A percentile compares a stretch with the other conserved stretches of the same genome.
phyloP scores from a whole-genome alignment of 2,888 invertebrate species.

The Homarus gammarus region DNA sequence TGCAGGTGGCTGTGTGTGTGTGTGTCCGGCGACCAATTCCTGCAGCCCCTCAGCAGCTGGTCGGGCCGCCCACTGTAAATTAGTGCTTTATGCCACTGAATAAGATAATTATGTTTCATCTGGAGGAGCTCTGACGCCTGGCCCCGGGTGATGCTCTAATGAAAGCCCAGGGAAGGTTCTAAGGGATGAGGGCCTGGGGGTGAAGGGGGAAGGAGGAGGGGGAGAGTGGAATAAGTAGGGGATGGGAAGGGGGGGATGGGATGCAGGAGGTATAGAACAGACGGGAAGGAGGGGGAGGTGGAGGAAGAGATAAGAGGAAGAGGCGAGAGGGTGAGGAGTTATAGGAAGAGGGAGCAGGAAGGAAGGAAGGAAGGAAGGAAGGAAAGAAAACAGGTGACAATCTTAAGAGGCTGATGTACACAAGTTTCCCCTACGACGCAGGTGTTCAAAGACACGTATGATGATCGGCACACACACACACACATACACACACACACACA shows the following conservation, averaged over 20 bases:
- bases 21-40: too few relatives aligned
- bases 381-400: too few relatives aligned
- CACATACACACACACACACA: conserved; percentile 8
- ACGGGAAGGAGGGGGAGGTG: neutral
- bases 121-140: conserved; percentile 30
- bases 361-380: neutral
- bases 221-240: neutral
- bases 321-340: neutral
- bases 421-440: too few relatives aligned
- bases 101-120: conserved; percentile 67
- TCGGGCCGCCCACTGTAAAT: conserved; percentile 16
- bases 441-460: neutral
- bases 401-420: too few relatives aligned
- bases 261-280: neutral
- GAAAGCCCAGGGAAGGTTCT: conserved; percentile 21
- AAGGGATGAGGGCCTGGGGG: conserved; percentile 6
- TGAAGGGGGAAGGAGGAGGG: conserved; percentile 26
- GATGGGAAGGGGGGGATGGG: neutral
- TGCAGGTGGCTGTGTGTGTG: too few relatives aligned
- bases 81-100: conserved; percentile 61
- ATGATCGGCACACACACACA: neutral
- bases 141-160: conserved; percentile 42
- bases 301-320: conserved; percentile 9
- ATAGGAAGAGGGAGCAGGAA: neutral
- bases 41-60: conserved; percentile 5